phyloP scores from a whole-genome alignment of 2,113 vertebrate genomes.

The Alethe diademata region DNA sequence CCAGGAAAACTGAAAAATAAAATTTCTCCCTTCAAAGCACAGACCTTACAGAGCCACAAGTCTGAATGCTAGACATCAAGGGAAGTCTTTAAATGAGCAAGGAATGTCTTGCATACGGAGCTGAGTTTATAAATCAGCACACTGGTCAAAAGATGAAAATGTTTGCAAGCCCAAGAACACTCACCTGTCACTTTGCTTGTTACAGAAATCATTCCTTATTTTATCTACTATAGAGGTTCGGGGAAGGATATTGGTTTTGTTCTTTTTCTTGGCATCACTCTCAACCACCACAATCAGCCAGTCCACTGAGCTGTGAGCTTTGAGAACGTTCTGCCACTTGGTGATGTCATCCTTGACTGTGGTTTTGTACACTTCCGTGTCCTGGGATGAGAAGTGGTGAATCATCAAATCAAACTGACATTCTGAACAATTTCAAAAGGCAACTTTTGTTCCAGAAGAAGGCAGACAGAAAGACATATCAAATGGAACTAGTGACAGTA shows the following conservation, averaged over 20 bases:
- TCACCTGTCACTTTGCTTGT: conserved; percentile 98
- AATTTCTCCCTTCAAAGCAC: neutral
- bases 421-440: neutral
- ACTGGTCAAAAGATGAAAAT: neutral
- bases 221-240: conserved; percentile 97
- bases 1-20: neutral
- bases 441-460: neutral
- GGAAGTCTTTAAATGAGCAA: neutral
- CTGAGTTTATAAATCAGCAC: neutral
- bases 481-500: neutral
- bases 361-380: conserved; percentile 92
- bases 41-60: neutral
- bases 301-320: conserved; percentile 84
- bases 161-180: neutral
- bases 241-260: conserved; percentile 97
- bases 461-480: neutral
- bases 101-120: neutral
- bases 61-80: neutral
- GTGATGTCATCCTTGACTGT: conserved; percentile 94
- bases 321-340: conserved; percentile 92
- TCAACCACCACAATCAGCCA: conserved; percentile 98
- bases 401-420: conserved; percentile 22
- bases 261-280: conserved; percentile 95
- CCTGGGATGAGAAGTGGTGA: conserved; percentile 73
- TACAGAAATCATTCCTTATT: conserved; percentile 98